Base-by-base conservation (phyloP, 1,140 invertebrate genomes). In the Propsilocerus akamusi region DNA sequence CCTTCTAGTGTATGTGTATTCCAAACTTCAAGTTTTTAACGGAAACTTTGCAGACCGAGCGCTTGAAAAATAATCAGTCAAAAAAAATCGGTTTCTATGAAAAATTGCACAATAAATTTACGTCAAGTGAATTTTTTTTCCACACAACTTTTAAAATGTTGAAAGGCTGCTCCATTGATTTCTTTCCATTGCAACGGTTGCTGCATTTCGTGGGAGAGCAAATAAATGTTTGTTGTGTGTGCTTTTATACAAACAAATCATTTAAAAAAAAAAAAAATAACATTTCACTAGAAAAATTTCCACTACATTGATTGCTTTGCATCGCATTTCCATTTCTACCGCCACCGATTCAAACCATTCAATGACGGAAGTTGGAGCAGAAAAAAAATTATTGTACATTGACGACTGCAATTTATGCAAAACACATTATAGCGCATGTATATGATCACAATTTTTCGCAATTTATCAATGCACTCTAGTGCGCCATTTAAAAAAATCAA, bases 241-340 rank as follows among this genome's bases (percentile, higher is more conserved):
- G n/a, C n/a, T n/a, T n/a, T n/a, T n/a, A n/a, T n/a, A n/a, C 34
- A 41, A 41, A 41, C 34, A 41, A 41, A 41, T 20, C 22, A n/a
- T 30, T 30, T 30, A 17, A 17, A 8, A 14, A 20, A 20, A 14
- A 4, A 41, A 41, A 30, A 30, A 30, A 30, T 11, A 30, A 11
- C 28, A 30, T 30, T 37, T 41, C 17, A 41, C 34, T 41, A 41
- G 17, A 30, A 41, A 41, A 41, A 41, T 41, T 41, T 41, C 34
- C 34, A 41, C 34, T 41, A 41, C 34, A 41, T 41, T 41, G 34
- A 41, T 41, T 41, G 34, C 34, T 41, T 41, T 41, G 17, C 34
- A 41, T 17, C 34, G 12, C 34, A 17, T n/a, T 20, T 20, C 14
- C 34, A 20, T 41, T 41, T 41, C 34, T 41, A 20, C 22, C 22